A percentile compares a stretch with the other conserved stretches of the same genome.
phyloP scores from a whole-genome alignment of 2,888 invertebrate genomes.

The Plebejus argus region DNA sequence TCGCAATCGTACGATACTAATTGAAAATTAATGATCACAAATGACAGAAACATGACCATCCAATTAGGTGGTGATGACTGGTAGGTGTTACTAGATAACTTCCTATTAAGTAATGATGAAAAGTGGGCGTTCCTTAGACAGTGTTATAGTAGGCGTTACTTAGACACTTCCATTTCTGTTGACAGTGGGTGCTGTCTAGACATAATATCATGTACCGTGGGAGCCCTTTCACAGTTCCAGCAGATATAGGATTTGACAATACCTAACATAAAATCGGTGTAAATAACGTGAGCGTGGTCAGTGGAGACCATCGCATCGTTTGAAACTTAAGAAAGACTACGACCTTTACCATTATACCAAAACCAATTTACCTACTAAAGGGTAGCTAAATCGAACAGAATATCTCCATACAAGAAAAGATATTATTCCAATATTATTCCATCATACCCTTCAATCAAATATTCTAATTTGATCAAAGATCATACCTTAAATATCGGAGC shows the following conservation, averaged over 20 bases:
- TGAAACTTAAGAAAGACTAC: too few relatives aligned
- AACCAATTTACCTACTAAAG: too few relatives aligned
- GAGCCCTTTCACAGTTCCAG: neutral
- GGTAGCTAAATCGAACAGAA: too few relatives aligned
- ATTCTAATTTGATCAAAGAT: too few relatives aligned
- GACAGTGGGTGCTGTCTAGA: neutral
- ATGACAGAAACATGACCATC: conserved; percentile 10
- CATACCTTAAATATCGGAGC: too few relatives aligned
- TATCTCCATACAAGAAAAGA: neutral
- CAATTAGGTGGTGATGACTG: neutral
- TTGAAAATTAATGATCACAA: conserved; percentile 16
- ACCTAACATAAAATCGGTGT: neutral
- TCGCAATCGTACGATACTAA: neutral
- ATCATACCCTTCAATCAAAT: too few relatives aligned
- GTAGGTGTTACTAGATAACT: neutral
- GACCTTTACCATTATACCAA: too few relatives aligned
- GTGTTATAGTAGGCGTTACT: neutral
- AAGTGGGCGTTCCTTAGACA: neutral
- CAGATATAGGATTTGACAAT: neutral
- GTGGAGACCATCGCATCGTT: too few relatives aligned
- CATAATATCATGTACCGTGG: neutral
- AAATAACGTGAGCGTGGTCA: neutral
- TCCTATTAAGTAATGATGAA: conserved; percentile 1
- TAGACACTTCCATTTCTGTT: conserved; percentile 16
- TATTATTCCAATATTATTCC: neutral